Conservation (phyloP, 2,113 vertebrate genomes). For the Promerops cafer region DNA sequence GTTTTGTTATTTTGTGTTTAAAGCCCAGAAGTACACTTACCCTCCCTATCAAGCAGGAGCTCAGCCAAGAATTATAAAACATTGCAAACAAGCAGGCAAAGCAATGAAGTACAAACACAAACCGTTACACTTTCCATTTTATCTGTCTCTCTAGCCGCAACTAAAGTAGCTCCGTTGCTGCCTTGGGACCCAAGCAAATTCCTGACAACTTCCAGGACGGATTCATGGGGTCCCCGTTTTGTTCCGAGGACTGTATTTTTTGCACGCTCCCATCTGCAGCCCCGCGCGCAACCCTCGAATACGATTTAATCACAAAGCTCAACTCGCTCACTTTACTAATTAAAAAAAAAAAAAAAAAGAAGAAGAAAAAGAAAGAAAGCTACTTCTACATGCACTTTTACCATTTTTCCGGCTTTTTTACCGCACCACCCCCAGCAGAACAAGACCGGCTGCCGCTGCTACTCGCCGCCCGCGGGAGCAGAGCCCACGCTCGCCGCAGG, state of each 20-base stretch:
- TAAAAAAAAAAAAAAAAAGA: rapidly evolving
- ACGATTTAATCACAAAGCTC: neutral
- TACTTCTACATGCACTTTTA: neutral
- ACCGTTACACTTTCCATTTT: neutral
- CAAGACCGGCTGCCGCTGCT: neutral
- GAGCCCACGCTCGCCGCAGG: neutral
- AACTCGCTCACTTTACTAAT: neutral
- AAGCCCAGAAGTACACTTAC: neutral
- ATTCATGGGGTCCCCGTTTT: neutral
- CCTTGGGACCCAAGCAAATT: neutral
- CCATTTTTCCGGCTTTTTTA: neutral
- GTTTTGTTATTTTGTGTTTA: neutral
- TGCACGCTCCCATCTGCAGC: neutral
- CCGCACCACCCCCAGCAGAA: neutral
- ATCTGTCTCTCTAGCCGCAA: neutral
- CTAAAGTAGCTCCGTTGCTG: neutral
- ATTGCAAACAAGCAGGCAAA: neutral
- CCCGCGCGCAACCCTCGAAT: neutral
- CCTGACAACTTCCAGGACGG: neutral
- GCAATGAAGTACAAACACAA: neutral
- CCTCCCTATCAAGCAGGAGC: neutral
- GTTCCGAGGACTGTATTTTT: neutral
- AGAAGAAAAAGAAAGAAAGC: rapidly evolving
- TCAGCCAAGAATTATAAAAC: neutral
- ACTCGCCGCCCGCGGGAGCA: neutral